Evolutionary conservation across 2,888 invertebrate genomes (phyloP).

Genomic region (Sarcophaga rosellei): DNA sequence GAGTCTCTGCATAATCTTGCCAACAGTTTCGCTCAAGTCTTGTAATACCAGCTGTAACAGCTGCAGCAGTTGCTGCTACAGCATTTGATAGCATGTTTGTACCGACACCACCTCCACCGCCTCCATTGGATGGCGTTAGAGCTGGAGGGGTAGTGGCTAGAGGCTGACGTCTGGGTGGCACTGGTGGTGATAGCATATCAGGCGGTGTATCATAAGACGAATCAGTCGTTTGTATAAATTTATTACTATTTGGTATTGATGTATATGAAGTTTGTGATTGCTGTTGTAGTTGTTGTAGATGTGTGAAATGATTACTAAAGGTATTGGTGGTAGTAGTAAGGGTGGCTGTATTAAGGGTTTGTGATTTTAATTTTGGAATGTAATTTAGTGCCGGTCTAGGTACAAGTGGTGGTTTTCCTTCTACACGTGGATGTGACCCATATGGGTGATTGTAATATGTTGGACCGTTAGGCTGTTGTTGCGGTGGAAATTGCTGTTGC

Average conservation of each 20-base stretch:
- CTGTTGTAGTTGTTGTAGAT: constrained; percentile 59
- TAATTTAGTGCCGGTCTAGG: constrained; percentile 60
- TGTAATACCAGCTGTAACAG: constrained; percentile 76
- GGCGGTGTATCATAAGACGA: constrained; percentile 79
- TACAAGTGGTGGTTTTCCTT: constrained; percentile 68
- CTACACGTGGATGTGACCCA: constrained; percentile 68
- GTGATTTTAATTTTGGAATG: constrained; percentile 55
- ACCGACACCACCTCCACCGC: constrained; percentile 51
- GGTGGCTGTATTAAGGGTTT: constrained; percentile 52
- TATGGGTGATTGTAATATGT: constrained; percentile 78
- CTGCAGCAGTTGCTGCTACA: constrained; percentile 75
- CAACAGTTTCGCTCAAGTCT: constrained; percentile 77
- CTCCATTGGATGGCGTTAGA: constrained; percentile 38
- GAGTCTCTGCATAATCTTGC: constrained; percentile 72
- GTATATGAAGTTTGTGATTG: constrained; percentile 53
- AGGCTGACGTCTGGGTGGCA: constrained; percentile 76
- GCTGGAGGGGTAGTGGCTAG: constrained; percentile 40
- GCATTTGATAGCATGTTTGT: constrained; percentile 68
- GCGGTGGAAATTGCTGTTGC: constrained; percentile 62
- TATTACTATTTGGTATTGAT: constrained; percentile 70
- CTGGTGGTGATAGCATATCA: constrained; percentile 80
- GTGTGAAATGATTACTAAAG: constrained; percentile 57
- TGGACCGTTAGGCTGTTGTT: constrained; percentile 67
- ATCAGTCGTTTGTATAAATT: constrained; percentile 71
- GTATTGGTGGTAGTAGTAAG: constrained; percentile 41